Evolutionary conservation across 2,113 vertebrate species (phyloP).

Genomic region (Entelurus aequoreus): DNA sequence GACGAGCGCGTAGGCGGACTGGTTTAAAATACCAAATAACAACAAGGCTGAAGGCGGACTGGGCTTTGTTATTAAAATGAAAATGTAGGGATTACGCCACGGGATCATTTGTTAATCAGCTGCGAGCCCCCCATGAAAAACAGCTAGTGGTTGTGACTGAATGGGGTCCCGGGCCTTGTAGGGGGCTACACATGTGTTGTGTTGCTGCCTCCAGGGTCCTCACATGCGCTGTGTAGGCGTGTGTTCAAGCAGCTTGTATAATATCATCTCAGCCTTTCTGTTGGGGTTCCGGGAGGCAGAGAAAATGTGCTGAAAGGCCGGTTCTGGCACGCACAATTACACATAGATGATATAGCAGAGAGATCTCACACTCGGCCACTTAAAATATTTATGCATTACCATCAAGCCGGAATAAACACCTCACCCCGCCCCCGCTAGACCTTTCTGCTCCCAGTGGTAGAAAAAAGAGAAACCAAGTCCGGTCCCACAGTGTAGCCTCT

Average conservation of each 20-base stretch:
- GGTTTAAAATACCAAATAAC: not conserved
- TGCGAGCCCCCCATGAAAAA: not conserved
- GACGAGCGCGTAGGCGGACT: not conserved
- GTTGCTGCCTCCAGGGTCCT: constrained; percentile 9
- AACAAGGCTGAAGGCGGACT: not conserved
- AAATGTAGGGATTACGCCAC: not conserved
- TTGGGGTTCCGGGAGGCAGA: constrained; percentile 15
- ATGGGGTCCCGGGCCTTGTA: constrained; percentile 18
- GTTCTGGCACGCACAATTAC: constrained; percentile 52
- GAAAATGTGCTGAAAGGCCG: constrained; percentile 46
- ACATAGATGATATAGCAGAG: constrained; percentile 43
- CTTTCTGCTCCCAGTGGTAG: constrained; percentile 1
- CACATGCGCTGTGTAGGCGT: not conserved
- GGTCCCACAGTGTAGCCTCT: not conserved
- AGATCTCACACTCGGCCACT: constrained; percentile 44
- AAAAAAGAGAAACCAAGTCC: constrained; percentile 1
- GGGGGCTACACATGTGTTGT: constrained; percentile 5
- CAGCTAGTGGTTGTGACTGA: constrained; percentile 29
- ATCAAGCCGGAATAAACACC: constrained; percentile 34
- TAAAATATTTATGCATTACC: constrained; percentile 60
- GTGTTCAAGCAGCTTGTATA: constrained; percentile 11
- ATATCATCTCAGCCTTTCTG: constrained; percentile 23
- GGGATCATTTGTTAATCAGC: not conserved
- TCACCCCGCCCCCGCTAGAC: constrained; percentile 4
- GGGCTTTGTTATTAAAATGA: not conserved